Base-by-base conservation (phyloP, 2,113 vertebrate genomes). In the Epinephelus cyanopodus region DNA sequence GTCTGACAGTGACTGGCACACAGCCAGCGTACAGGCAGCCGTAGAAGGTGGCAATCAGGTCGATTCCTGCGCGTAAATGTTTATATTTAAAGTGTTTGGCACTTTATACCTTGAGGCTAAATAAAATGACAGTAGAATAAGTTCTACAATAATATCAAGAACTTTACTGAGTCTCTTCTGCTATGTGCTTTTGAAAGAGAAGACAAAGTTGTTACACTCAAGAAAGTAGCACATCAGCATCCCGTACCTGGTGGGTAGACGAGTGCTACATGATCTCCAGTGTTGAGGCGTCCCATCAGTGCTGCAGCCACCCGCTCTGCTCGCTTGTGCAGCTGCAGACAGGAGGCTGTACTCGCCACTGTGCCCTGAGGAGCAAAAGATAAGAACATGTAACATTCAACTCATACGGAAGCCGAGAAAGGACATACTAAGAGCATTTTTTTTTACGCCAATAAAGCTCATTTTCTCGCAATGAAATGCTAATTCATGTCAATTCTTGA, bases 21-120 rank as follows among this genome's bases (percentile, higher is more conserved):
- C 97, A 98, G 78, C 98, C 98, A 0, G 97, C 97, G 0, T 99
- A 99, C 47, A 99, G 93, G 86, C 98, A 99, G 83, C 98, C 98
- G 1, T 99, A 99, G 94, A 99, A 98, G 10, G 98, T 98, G 50
- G 97, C 97, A 29, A 99, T 99, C 78, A 99, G 93, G 84, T 99
- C 98, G 6, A 98, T 95, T 39, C 98, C 98, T 99, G 95, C 14
- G 77, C 68, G 77, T 7, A 77, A 81, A 82, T 50, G 17, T 54
- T 69, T 81, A 56, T 57, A 58, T 58, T 48, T 33, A 13, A 6
- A 54, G 13, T n/a, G 15, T 29, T 33, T n/a, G n/a, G n/a, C n/a
- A n/a, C n/a, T n/a, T 29, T 14, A 58, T 1, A 25, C 13, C 14
- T 29, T 61, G 7, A 4, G 57, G 48, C 11, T 18, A 58, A 53